Conservation (phyloP, 2,888 invertebrate species). For the Limnephilus auricula region DNA sequence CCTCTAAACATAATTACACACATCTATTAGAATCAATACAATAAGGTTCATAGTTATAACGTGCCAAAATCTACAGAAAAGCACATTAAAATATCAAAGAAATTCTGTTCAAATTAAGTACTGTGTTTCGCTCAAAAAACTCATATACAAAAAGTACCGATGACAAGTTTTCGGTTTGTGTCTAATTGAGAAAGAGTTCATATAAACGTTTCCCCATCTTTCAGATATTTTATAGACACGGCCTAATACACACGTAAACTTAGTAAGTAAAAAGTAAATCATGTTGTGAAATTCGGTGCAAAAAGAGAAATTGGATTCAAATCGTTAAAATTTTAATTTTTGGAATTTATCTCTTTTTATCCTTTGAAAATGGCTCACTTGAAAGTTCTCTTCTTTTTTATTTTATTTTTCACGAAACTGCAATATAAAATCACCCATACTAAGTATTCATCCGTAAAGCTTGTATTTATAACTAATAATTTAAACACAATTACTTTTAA, state of each 20-base stretch:
- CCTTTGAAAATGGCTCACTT: no score
- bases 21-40: conserved; percentile 51
- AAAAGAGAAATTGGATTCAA: no score
- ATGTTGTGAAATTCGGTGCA: not conserved
- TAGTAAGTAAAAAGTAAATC: not conserved
- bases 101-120: not conserved
- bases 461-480: not conserved
- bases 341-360: no score
- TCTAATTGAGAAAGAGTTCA: not conserved
- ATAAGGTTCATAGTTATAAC: conserved; percentile 68
- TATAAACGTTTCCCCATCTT: no score
- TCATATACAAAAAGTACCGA: not conserved
- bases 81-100: not conserved
- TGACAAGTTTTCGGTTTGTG: not conserved
- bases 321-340: no score
- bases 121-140: not conserved
- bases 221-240: not conserved
- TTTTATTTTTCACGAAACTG: no score
- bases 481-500: not conserved
- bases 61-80: not conserved
- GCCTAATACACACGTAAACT: not conserved
- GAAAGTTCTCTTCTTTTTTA: no score
- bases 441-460: not conserved
- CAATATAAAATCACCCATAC: no score
- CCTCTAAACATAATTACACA: conserved; percentile 80